Evolutionary conservation across 2,888 invertebrate species (phyloP).

Genomic region (Coleophora flavipennella): DNA sequence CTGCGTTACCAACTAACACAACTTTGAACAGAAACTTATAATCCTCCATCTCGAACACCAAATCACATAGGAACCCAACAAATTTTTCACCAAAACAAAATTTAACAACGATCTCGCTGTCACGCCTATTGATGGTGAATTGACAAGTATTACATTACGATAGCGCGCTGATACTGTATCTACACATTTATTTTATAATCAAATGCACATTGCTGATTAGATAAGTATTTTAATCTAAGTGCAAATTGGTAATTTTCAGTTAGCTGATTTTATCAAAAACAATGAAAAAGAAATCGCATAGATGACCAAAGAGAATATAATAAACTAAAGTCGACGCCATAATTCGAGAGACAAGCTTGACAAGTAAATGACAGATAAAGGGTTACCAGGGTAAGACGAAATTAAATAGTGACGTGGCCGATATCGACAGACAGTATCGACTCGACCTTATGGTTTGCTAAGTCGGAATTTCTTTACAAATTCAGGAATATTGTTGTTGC

Average conservation of each 20-base stretch:
- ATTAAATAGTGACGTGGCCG: too few species aligned
- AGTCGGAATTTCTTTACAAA: too few species aligned
- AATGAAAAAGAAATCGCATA: slow-evolving; percentile 1
- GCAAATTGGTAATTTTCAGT: neutral
- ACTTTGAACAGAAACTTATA: slow-evolving; percentile 99
- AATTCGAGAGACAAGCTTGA: too few species aligned
- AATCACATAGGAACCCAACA: slow-evolving; percentile 43
- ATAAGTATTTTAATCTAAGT: slow-evolving; percentile 16
- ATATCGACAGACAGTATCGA: too few species aligned
- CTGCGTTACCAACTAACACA: slow-evolving; percentile 97
- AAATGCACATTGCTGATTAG: slow-evolving; percentile 45
- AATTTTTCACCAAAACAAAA: neutral
- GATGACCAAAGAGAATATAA: too few species aligned
- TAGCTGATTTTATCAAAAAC: slow-evolving; percentile 7
- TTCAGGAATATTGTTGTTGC: too few species aligned
- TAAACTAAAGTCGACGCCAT: too few species aligned
- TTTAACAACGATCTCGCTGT: slow-evolving; percentile 28
- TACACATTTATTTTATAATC: slow-evolving; percentile 39
- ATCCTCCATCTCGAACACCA: slow-evolving; percentile 86
- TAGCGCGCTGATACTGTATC: slow-evolving; percentile 34
- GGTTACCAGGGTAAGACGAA: too few species aligned
- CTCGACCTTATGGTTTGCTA: too few species aligned
- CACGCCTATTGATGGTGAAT: slow-evolving; percentile 56
- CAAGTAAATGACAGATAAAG: too few species aligned
- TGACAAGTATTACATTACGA: slow-evolving; percentile 37